phyloP scores from a whole-genome alignment of 37 sponge, comb jelly and placozoan genomes.

The Bolinopsis microptera region DNA sequence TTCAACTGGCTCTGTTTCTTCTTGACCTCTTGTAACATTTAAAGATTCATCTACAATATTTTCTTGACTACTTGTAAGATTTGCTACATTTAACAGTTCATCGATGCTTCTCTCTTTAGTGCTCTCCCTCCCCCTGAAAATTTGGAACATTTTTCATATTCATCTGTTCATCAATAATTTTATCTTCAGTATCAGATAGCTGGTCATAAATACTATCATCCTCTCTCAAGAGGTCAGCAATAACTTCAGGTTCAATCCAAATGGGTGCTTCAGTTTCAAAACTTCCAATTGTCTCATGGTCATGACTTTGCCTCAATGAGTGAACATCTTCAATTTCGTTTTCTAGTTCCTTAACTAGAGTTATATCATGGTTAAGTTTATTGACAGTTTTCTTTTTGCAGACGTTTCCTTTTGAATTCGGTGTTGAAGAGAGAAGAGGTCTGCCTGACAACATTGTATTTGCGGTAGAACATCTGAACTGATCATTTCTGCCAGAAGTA shows the following conservation, averaged over 20 bases:
- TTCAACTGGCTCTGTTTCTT: too few relatives aligned
- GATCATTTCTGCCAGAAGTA: not conserved
- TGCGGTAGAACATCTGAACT: not conserved
- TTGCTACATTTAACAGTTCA: not conserved
- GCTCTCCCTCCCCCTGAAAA: not conserved
- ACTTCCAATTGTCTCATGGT: not conserved
- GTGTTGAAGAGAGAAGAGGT: too few relatives aligned
- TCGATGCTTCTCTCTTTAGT: not conserved
- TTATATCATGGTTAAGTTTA: not conserved
- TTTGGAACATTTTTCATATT: not conserved
- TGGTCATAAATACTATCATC: not conserved
- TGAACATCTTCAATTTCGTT: conserved; percentile 4
- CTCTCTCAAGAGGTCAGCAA: not conserved
- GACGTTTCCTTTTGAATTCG: too few relatives aligned
- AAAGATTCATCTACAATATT: too few relatives aligned
- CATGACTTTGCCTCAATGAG: not conserved
- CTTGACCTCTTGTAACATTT: too few relatives aligned
- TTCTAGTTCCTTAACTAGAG: not conserved
- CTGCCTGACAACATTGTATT: too few relatives aligned
- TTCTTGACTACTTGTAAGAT: too few relatives aligned
- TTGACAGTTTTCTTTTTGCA: too few relatives aligned
- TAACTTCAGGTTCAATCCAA: not conserved
- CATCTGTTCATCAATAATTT: not conserved
- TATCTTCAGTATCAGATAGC: not conserved
- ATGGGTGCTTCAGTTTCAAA: not conserved